Evolutionary conservation across 2,888 invertebrate species (phyloP).

Genomic region (Meta bourneti): DNA sequence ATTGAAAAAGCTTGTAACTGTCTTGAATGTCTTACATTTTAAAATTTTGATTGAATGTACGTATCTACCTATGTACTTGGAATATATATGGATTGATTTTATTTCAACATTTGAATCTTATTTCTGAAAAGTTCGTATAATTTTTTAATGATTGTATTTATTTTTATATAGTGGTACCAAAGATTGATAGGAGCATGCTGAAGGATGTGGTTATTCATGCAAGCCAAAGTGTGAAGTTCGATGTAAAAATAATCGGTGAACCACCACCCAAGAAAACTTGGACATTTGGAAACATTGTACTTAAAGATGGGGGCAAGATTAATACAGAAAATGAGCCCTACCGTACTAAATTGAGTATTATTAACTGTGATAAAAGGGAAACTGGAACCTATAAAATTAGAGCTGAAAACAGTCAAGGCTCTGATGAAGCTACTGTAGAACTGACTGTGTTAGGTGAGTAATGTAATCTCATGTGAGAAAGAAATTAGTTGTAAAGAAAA

Average conservation of each 20-base stretch:
- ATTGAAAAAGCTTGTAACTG: no score
- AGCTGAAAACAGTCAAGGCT: slow-evolving; percentile 93
- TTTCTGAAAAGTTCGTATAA: no score
- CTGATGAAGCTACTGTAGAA: slow-evolving; percentile 92
- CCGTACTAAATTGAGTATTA: slow-evolving; percentile 89
- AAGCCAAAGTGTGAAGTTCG: slow-evolving; percentile 91
- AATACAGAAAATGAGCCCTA: slow-evolving; percentile 90
- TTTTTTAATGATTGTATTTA: no score
- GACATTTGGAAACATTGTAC: slow-evolving; percentile 77
- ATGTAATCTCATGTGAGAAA: background rate
- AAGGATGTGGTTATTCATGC: slow-evolving; percentile 92
- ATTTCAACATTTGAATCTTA: no score
- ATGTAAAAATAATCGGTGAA: slow-evolving; percentile 94
- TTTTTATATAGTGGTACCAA: slow-evolving; percentile 89
- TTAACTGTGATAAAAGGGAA: slow-evolving; percentile 87
- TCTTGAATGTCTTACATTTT: no score
- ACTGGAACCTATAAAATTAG: slow-evolving; percentile 91
- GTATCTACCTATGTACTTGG: no score
- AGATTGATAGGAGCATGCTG: slow-evolving; percentile 94
- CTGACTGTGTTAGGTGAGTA: slow-evolving; percentile 89
- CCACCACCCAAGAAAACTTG: slow-evolving; percentile 86
- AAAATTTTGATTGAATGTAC: no score
- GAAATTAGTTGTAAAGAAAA: background rate
- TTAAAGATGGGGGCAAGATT: slow-evolving; percentile 75
- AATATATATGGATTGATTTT: no score